Evolutionary conservation across 2,797 vertebrate genomes (phyloP), one percentile per base, ranked within the genome.

Genomic region (Anguilla obscura): DNA sequence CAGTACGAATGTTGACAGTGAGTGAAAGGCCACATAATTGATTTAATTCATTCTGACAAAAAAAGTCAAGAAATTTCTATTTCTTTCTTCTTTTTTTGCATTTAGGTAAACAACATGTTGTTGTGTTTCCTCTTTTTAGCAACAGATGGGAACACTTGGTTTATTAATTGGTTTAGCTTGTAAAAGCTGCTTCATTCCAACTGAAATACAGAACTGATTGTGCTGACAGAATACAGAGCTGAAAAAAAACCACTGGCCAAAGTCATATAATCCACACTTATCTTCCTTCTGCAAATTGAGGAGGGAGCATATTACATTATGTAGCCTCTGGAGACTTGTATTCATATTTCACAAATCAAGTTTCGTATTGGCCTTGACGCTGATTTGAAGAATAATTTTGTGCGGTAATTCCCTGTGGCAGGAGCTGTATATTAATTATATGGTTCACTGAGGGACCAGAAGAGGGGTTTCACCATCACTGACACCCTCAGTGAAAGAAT

Each of bases 311-410:
- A 82, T 50, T n/a, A 50, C 45, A 50, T 50, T 82, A 50, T 10
- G 24, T 9, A 24, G 79, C 79, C 79, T 50, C 79, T 10, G 79
- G 79, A 50, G 40, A 82, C 8, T 3, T 48, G 12, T 50, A n/a
- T 50, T 82, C 79, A 82, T 82, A 50, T 48, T 82, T n/a, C 79
- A 50, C 16, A 82, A 82, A 50, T 82, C 79, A 82, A 50, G 79
- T 82, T 82, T 82, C 40, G 2, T n/a, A 48, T 50, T 50, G 24
- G 40, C 7, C 5, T 82, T 50, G 79, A 82, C 9, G 21, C 45
- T 27, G 45, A 82, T 24, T 50, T 24, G 45, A 82, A 50, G 45
- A 82, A 48, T 50, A 82, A 48, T 82, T 45, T n/a, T 50, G 40
- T n/a, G 5, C n/a, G 40, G 45, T 50, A 82, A 82, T 82, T 82